Evolutionary conservation across 2,888 invertebrate genomes (phyloP), one percentile per base, ranked within the genome.

Genomic region (Phoenoteleia sp.): DNA sequence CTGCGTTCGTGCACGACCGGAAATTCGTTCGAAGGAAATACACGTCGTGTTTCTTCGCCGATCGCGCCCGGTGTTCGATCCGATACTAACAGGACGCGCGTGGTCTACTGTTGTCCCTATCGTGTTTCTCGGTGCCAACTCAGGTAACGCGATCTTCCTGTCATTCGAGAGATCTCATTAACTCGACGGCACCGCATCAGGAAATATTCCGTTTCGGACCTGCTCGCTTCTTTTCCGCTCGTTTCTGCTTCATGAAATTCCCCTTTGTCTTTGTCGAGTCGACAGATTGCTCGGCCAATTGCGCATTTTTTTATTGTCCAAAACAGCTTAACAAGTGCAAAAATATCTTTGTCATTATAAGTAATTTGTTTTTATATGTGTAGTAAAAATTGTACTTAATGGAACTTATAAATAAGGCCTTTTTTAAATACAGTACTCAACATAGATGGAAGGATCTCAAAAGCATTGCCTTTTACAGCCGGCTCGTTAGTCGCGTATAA

Each of bases 31-130:
- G 39, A 52, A 72, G 67, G 77, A 74, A 74, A 54, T 56, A 52
- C 67, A 74, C 64, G 19, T 81, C 49, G 81, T 71, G 62, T 72
- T 80, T 71, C 72, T 80, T 47, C 54, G 69, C 6, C 62, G 71
- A 62, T 60, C 69, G 42, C 21, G 21, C 49, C 11, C 45, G 15
- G 42, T 15, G 42, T 60, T 7, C 39, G 39, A 19, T 58, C 56
- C 25, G 47, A 47, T 49, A 74, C 58, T 67, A 64, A 71, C 82
- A 84, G 81, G 84, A 84, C 86, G 81, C 84, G 84, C 81, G 84
- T 75, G 79, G 84, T 86, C 83, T 45, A 72, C 62, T 62, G 71
- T 83, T 81, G 84, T 58, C 52, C 81, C 81, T 86, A 83, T 85
- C 82, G 72, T 74, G 77, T 86, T 84, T 82, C 80, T 60, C 76